Conservation (phyloP, 1,140 invertebrate species). For the Drosophila sechellia region DNA sequence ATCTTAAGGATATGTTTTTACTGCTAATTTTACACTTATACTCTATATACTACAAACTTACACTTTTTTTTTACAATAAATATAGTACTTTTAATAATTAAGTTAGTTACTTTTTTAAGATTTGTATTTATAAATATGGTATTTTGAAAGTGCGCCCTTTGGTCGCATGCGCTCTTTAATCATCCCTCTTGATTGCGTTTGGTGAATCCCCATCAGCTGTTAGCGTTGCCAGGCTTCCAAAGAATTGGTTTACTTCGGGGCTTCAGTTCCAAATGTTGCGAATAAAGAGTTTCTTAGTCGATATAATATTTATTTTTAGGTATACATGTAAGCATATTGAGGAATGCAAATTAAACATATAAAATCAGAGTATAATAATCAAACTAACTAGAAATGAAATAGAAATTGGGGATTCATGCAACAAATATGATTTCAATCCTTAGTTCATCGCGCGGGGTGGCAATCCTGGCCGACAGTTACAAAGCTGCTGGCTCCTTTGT, state of each 20-base stretch:
- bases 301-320: no score
- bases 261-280: not conserved
- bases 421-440: not conserved
- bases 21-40: not conserved
- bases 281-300: no score
- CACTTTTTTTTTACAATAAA: not conserved
- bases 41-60: not conserved
- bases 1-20: not conserved
- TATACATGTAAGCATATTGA: no score
- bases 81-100: no score
- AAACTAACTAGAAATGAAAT: no score
- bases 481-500: slow-evolving; percentile 37
- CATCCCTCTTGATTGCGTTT: not conserved
- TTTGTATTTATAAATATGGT: not conserved
- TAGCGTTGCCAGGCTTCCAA: slow-evolving; percentile 18
- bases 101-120: no score
- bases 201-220: slow-evolving; percentile 11
- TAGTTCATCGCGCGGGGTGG: not conserved
- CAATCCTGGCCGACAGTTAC: slow-evolving; percentile 21
- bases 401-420: no score
- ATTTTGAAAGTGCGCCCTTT: slow-evolving; percentile 6
- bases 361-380: no score
- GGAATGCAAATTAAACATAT: no score
- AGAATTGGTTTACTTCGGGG: not conserved
- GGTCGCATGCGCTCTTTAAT: slow-evolving; percentile 11